Evolutionary conservation across 2,888 invertebrate species (phyloP).

Genomic region (Caenorhabditis sp.): DNA sequence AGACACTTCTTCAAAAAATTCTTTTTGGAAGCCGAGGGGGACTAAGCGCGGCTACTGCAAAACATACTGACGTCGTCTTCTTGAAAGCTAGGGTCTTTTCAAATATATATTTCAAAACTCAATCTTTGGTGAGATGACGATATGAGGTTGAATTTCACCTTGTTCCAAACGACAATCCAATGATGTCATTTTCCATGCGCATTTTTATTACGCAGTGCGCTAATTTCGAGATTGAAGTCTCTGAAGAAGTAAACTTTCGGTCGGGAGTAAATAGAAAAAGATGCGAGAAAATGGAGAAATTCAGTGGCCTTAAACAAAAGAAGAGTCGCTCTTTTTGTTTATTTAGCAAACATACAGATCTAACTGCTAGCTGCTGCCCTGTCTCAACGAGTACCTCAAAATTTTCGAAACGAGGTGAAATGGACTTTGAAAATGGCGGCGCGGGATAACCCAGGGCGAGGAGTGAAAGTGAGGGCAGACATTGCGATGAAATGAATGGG

Average conservation of each 20-base stretch:
- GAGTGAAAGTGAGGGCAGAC: constrained; percentile 21
- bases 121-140: not conserved
- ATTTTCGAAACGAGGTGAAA: constrained; percentile 22
- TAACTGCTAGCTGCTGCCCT: constrained; percentile 4
- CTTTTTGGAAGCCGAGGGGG: not conserved
- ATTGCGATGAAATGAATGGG: constrained; percentile 5
- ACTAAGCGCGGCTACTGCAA: not conserved
- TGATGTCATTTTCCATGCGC: not conserved
- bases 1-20: not conserved
- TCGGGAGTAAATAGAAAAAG: constrained; percentile 16
- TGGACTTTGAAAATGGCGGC: not conserved
- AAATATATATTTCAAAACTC: not conserved
- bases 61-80: not conserved
- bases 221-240: too few species aligned
- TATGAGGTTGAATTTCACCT: not conserved
- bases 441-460: constrained; percentile 1
- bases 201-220: not conserved
- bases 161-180: not conserved
- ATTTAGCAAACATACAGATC: constrained; percentile 40
- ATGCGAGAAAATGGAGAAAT: constrained; percentile 6
- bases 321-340: constrained; percentile 30
- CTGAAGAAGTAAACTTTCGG: not conserved
- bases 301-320: constrained; percentile 42
- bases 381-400: constrained; percentile 29
- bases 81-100: not conserved